Base-by-base conservation (phyloP, 2,113 vertebrate genomes). In the Tachysurus vachellii region DNA sequence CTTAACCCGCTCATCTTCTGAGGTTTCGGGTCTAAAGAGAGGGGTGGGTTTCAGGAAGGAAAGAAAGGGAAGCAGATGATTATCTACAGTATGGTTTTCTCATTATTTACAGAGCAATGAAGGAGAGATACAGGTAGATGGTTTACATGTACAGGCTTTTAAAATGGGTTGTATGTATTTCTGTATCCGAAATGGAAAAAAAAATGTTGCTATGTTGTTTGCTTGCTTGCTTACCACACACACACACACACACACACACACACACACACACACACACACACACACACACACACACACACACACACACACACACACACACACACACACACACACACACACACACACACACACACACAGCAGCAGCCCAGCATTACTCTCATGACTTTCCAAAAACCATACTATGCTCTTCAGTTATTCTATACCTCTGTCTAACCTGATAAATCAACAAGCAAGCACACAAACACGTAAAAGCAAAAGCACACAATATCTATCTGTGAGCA, bases 1-100 rank as follows among this genome's bases (percentile, higher is more conserved):
- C 56, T 21, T 36, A 61, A 81, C 79, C 31, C 5, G 0, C 56
- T 61, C 56, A 21, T 44, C 57, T 21, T 56, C 56, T 26, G 56
- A 42, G 79, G 17, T 12, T 23, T 21, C 31, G 13, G 79, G 13
- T 61, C 79, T 23, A 61, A 13, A 81, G 11, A 61, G 31, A 61
- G 2, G 21, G 61, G 31, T 23, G 79, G 4, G 57, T 14, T 81
- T 14, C 19, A 61, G 79, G 31, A 61, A 23, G 21, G 36, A 81
- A 59, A 59, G 10, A 16, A 59, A 57, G 61, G 57, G 56, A 81
- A 81, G 31, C 21, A 81, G 79, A 10, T 14, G 56, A 81, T 61
- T 57, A 57, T 7, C 54, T 80, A 23, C 56, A 81, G 56, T 81
- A 42, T 61, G 79, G 31, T 61, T 81, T 81, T 44, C 79, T 61